phyloP scores from a whole-genome alignment of 1,140 invertebrate genomes.

The Hydropsyche tenuis region DNA sequence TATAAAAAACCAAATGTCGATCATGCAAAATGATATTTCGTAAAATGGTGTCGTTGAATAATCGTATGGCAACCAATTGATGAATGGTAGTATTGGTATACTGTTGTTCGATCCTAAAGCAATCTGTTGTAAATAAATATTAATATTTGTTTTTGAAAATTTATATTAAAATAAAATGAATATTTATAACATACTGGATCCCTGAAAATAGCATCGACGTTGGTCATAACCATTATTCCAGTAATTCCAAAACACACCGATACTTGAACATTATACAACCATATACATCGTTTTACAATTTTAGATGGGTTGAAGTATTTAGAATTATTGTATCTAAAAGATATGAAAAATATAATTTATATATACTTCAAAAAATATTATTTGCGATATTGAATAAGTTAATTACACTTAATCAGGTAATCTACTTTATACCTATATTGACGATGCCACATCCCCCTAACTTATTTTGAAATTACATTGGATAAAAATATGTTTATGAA shows the following conservation, averaged over 20 bases:
- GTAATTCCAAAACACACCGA: constrained; percentile 41
- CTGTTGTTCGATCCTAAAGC: constrained; percentile 13
- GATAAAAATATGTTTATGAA: too few species aligned
- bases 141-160: too few species aligned
- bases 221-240: constrained; percentile 41
- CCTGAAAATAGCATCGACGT: constrained; percentile 38
- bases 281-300: constrained; percentile 41
- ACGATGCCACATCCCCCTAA: too few species aligned
- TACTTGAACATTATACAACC: constrained; percentile 45
- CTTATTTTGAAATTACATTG: too few species aligned
- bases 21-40: constrained; percentile 40
- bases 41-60: constrained; percentile 40
- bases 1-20: constrained; percentile 44
- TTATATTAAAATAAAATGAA: not conserved
- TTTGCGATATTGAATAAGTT: too few species aligned
- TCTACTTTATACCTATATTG: too few species aligned
- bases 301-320: constrained; percentile 31
- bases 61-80: constrained; percentile 47
- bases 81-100: constrained; percentile 38
- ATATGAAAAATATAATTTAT: not conserved
- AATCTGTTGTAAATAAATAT: not conserved
- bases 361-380: too few species aligned
- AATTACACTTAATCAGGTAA: too few species aligned
- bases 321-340: constrained; percentile 40
- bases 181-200: constrained; percentile 39